Evolutionary conservation across 2,797 vertebrate genomes (phyloP).

Genomic region (Girardinus metallicus): DNA sequence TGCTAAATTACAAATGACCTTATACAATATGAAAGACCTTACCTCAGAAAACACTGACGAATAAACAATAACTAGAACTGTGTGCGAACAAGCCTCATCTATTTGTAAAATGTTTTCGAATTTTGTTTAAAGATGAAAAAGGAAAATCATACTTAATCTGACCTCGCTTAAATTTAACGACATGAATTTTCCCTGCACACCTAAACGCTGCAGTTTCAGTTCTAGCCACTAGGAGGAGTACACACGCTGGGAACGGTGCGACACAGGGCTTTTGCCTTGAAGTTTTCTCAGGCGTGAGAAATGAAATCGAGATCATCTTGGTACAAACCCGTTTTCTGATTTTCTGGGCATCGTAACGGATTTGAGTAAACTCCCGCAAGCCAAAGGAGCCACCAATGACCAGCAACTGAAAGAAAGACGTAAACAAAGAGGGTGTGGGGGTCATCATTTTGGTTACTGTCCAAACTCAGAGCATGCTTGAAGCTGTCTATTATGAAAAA

Average conservation of each 20-base stretch:
- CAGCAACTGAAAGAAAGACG: conserved; percentile 83
- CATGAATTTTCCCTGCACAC: background rate
- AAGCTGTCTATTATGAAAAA: too few relatives aligned
- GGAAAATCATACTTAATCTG: background rate
- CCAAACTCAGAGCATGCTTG: background rate
- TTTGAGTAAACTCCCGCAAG: conserved; percentile 91
- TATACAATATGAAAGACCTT: background rate
- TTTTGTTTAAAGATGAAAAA: too few relatives aligned
- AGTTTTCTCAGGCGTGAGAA: background rate
- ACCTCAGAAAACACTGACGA: background rate
- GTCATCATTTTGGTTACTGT: background rate
- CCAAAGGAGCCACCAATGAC: conserved; percentile 94
- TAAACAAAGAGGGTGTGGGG: background rate
- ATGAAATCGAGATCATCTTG: background rate
- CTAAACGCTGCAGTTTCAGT: background rate
- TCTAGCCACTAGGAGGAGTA: conserved; percentile 53
- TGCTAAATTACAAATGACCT: background rate
- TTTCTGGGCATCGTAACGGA: conserved; percentile 91
- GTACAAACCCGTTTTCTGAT: conserved; percentile 82
- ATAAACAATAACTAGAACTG: background rate
- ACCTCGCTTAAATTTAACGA: background rate
- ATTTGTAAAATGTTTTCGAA: too few relatives aligned
- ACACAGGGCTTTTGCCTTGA: background rate
- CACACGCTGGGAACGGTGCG: background rate
- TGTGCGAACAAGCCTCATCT: background rate